Percentiles rank a stretch among this genome's conserved stretches.
phyloP scores from a whole-genome alignment of 2,888 invertebrate species.

The Scaptodrosophila latifasciaeformis region DNA sequence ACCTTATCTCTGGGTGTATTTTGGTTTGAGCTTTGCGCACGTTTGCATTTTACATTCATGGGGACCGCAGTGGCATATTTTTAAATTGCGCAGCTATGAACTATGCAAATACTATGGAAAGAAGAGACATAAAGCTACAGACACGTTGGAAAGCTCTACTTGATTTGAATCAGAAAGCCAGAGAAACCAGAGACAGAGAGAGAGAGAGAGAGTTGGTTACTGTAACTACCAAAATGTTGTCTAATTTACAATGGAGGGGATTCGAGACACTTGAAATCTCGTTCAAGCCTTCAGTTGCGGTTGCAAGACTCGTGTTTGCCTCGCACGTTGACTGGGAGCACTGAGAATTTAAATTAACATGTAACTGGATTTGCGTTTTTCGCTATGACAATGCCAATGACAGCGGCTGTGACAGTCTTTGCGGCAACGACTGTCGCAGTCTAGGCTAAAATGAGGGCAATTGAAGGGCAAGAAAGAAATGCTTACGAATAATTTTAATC shows the following conservation, averaged over 20 bases:
- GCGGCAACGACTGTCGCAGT: neutral
- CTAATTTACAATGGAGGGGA: no score
- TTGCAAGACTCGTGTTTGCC: no score
- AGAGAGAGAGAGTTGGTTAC: no score
- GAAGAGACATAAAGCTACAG: neutral
- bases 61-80: slow-evolving; percentile 7
- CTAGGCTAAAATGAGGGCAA: neutral
- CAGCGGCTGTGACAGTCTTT: no score
- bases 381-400: neutral
- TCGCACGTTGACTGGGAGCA: neutral
- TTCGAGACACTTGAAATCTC: no score
- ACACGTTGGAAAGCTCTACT: no score
- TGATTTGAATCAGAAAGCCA: no score
- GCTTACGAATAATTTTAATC: slow-evolving; percentile 22
- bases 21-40: slow-evolving; percentile 45
- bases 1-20: neutral
- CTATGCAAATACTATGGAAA: neutral
- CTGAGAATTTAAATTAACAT: slow-evolving; percentile 6
- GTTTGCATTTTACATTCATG: slow-evolving; percentile 39
- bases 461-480: neutral
- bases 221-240: neutral
- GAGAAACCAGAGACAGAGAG: no score
- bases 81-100: slow-evolving; percentile 9
- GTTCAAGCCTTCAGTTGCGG: no score
- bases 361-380: neutral